Evolutionary conservation across 2,888 invertebrate genomes (phyloP).

Genomic region (Syrista parreyssii): DNA sequence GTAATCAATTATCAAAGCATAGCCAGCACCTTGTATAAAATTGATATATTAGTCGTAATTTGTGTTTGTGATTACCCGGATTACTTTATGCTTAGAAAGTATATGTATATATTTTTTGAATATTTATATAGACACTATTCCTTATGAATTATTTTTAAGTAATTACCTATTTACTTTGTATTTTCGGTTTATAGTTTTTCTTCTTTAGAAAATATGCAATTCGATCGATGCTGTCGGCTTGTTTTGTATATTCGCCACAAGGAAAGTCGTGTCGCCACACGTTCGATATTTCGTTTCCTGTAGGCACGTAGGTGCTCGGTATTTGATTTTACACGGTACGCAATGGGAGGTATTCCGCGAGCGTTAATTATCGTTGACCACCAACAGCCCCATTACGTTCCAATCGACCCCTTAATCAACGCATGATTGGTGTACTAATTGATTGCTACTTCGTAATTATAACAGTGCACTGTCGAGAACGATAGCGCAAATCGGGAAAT

Average conservation of each 20-base stretch:
- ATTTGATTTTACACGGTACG: conserved; percentile 64
- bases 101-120: neutral
- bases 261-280: conserved; percentile 24
- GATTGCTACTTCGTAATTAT: conserved; percentile 66
- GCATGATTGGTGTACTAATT: conserved; percentile 66
- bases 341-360: conserved; percentile 58
- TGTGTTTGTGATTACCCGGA: neutral
- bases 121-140: no score
- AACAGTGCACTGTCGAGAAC: conserved; percentile 57
- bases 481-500: neutral
- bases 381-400: conserved; percentile 65
- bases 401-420: conserved; percentile 66
- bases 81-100: neutral
- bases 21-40: no score
- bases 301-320: conserved; percentile 41
- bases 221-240: neutral
- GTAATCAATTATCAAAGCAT: neutral
- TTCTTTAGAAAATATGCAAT: neutral
- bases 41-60: no score
- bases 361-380: conserved; percentile 66
- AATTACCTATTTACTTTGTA: neutral
- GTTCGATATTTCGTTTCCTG: conserved; percentile 61
- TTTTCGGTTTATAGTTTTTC: neutral
- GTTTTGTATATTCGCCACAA: neutral
- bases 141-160: no score